Conservation (phyloP, 2,797 vertebrate species). For the Lateolabrax maculatus region DNA sequence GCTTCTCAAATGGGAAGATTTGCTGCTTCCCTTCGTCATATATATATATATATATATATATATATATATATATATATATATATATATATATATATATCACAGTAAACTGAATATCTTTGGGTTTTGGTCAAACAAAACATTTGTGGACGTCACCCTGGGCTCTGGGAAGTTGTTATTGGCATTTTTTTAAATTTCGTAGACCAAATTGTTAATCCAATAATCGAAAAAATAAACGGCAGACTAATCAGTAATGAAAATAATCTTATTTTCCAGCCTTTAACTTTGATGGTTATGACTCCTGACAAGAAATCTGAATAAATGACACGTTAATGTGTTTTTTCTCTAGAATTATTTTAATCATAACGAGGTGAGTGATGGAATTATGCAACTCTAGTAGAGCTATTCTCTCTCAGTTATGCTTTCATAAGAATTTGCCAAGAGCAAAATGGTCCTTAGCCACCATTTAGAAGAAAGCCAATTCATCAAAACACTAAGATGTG, state of each 20-base stretch:
- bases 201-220: background rate
- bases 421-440: conserved; percentile 38
- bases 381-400: background rate
- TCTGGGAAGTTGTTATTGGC: background rate
- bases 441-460: conserved; percentile 30
- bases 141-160: background rate
- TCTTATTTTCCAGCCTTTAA: background rate
- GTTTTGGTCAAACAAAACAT: background rate
- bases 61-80: too few species aligned
- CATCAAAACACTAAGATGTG: conserved; percentile 35
- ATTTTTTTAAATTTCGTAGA: background rate
- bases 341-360: conserved; percentile 23
- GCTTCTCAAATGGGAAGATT: too few species aligned
- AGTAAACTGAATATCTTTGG: background rate
- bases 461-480: conserved; percentile 24
- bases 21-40: background rate
- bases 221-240: background rate
- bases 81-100: too few species aligned
- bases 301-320: background rate
- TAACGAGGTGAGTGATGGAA: conserved; percentile 14
- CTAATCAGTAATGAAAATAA: background rate
- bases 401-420: conserved; percentile 17
- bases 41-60: too few species aligned
- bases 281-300: background rate
- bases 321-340: too few species aligned